These are phyloP conservation scores for Cyprinodon variegatus DNA, from an alignment of 2,113 vertebrate genomes.

Conservation along the genomic window DNA sequence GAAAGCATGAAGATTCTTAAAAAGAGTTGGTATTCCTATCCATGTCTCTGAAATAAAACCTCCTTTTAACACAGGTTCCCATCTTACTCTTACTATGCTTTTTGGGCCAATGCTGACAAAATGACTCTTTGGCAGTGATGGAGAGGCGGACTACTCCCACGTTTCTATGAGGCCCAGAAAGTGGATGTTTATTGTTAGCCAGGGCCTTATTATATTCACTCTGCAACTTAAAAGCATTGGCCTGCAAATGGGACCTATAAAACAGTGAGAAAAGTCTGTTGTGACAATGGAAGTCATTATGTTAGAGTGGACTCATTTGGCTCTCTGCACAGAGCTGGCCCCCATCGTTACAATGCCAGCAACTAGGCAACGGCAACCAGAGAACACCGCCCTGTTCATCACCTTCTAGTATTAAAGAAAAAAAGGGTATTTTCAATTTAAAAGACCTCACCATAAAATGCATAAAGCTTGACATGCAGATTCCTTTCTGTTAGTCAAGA, in stretches of 20 bases:
- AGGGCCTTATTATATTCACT: conserved; percentile 71
- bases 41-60: conserved; percentile 38
- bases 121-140: conserved; percentile 39
- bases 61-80: conserved; percentile 23
- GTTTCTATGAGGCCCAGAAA: conserved; percentile 51
- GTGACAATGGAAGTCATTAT: conserved; percentile 67
- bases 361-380: conserved; percentile 57
- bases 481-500: not conserved
- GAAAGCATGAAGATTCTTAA: not conserved
- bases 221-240: conserved; percentile 75
- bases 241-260: conserved; percentile 71
- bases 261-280: conserved; percentile 66
- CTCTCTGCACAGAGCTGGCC: conserved; percentile 17
- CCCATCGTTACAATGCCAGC: conserved; percentile 35
- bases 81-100: conserved; percentile 67
- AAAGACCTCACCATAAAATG: not conserved
- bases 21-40: conserved; percentile 26
- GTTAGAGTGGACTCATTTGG: conserved; percentile 68
- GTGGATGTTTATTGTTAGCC: conserved; percentile 73
- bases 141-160: conserved; percentile 33
- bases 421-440: not conserved
- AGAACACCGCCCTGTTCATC: conserved; percentile 30
- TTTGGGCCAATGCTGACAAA: conserved; percentile 68
- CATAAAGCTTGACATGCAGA: not conserved
- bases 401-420: conserved; percentile 12